Conservation (phyloP, 2,113 vertebrate species). For the Anhinga anhinga region DNA sequence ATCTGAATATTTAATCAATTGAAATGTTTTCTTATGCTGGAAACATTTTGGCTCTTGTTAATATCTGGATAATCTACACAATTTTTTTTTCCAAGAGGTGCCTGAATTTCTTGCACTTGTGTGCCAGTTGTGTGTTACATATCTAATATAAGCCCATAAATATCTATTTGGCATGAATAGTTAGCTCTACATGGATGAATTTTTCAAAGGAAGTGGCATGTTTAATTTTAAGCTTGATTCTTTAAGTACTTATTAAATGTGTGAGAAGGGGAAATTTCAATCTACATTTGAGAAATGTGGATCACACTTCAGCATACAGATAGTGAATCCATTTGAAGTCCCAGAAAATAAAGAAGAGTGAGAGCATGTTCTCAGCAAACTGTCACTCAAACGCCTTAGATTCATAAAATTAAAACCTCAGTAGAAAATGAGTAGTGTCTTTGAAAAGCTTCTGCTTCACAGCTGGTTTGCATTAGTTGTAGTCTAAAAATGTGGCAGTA, state of each 20-base stretch:
- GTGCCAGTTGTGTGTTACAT: not conserved
- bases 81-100: not conserved
- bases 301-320: not conserved
- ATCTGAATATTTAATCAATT: not conserved
- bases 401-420: slow-evolving; percentile 66
- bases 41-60: not conserved
- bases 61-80: not conserved
- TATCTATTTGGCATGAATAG: not conserved
- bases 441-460: slow-evolving; percentile 47
- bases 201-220: not conserved
- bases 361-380: not conserved
- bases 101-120: not conserved
- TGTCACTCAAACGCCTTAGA: slow-evolving; percentile 17
- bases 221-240: slow-evolving; percentile 5
- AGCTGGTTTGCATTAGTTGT: slow-evolving; percentile 81
- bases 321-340: not conserved
- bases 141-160: not conserved
- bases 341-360: not conserved
- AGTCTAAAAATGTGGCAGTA: slow-evolving; percentile 61
- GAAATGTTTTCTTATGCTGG: not conserved
- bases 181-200: not conserved
- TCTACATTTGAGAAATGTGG: not conserved
- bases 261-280: not conserved
- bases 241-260: not conserved
- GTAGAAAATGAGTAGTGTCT: slow-evolving; percentile 41